Base-by-base conservation (phyloP, 2,797 vertebrate genomes). In the Iguana delicatissima region DNA sequence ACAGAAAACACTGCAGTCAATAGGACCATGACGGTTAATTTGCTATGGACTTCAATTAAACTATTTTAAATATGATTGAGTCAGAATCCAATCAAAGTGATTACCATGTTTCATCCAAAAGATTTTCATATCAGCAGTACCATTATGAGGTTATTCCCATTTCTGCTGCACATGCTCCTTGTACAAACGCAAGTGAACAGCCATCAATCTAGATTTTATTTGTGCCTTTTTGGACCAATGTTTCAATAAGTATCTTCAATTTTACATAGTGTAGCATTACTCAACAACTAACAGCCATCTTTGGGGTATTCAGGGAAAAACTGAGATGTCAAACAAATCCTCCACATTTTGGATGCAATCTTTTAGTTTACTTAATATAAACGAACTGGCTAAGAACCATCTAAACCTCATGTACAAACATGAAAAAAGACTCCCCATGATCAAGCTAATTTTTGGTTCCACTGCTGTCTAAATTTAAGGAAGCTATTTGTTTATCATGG, bases 191-290 rank as follows among this genome's bases (percentile, higher is more conserved):
- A 94, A 90, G 95, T 93, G 92, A 95, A 95, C 89, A 93, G 82
- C 76, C 89, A 82, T 90, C 92, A 96, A 90, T 92, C 95, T 94
- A 97, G 96, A 96, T 96, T 93, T 96, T 97, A 92, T 95, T 95
- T 97, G 96, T 97, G 96, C 97, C 97, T 97, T 96, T 97, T 97
- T 97, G 97, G 96, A 96, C 95, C 96, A 97, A 96, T 96, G 3
- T 96, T 95, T 93, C 96, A 96, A 96, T 95, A 96, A 8, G 96
- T 89, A 95, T 87, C 96, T 95, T 96, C 94, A 96, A 93, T 95
- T 94, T 89, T 95, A 26, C 95, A 92, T 81, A 90, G 91, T 95
- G 94, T 93, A 94, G 87, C 92, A 95, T 83, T 97, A 96, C 90
- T 94, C 92, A 97, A 97, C 93, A 96, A 88, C 93, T 95, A 97